These are phyloP conservation scores for Ceryle rudis DNA, from an alignment of 2,797 vertebrate species.

Conservation along the genomic window DNA sequence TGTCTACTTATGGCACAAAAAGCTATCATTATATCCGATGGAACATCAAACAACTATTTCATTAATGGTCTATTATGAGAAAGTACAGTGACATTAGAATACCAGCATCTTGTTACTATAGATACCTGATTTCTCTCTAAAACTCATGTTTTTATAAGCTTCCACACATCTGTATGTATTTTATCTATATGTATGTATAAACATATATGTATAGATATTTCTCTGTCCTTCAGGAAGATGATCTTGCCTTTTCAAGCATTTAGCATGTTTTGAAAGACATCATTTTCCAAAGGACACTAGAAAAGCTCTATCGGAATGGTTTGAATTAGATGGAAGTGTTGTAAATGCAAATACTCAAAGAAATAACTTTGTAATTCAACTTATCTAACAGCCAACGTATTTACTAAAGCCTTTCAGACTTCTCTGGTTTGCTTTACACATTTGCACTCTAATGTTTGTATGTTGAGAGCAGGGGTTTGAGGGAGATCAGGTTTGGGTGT, in stretches of 20 bases:
- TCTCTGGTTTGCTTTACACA: neutral
- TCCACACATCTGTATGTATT: neutral
- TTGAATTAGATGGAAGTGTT: slow-evolving; percentile 19
- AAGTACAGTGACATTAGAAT: neutral
- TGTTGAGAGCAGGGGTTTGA: neutral
- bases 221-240: neutral
- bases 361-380: slow-evolving; percentile 23
- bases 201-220: neutral
- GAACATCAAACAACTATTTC: slow-evolving; percentile 75
- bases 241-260: neutral
- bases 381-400: neutral
- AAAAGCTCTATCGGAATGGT: slow-evolving; percentile 16
- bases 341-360: slow-evolving; percentile 32
- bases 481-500: neutral
- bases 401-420: neutral
- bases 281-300: neutral
- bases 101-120: slow-evolving; percentile 56
- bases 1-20: slow-evolving; percentile 45
- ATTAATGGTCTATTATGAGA: slow-evolving; percentile 66
- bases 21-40: slow-evolving; percentile 57
- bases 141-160: neutral
- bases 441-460: neutral
- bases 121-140: slow-evolving; percentile 27
- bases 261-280: neutral
- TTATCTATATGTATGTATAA: neutral